Percentiles rank a stretch among this genome's conserved stretches.
Evolutionary conservation across 2,797 vertebrate species (phyloP).

Genomic region (Chaetophractus vellerosus): DNA sequence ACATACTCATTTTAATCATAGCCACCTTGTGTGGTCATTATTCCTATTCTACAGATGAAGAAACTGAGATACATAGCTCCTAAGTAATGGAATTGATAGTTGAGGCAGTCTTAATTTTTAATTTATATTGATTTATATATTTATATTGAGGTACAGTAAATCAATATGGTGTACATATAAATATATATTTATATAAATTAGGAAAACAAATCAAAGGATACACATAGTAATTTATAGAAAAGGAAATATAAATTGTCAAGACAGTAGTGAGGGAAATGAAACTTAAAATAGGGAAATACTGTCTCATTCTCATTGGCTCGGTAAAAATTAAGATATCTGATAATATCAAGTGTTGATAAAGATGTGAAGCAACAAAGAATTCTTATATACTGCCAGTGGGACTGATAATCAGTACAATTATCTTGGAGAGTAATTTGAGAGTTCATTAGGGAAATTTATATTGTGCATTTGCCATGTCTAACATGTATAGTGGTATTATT

Average conservation of each 20-base stretch:
- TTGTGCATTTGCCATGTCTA: neutral
- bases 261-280: slow-evolving; percentile 7
- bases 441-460: slow-evolving; percentile 4
- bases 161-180: neutral
- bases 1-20: slow-evolving; percentile 3
- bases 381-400: neutral
- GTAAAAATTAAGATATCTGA: slow-evolving; percentile 52
- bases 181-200: neutral
- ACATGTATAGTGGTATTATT: neutral
- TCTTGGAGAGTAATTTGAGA: slow-evolving; percentile 45
- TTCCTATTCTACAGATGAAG: slow-evolving; percentile 23
- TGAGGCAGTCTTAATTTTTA: slow-evolving; percentile 20
- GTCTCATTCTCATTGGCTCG: slow-evolving; percentile 27
- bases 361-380: slow-evolving; percentile 22
- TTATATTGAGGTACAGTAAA: neutral
- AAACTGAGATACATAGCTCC: neutral
- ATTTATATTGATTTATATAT: slow-evolving; percentile 25
- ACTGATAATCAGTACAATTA: slow-evolving; percentile 34
- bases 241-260: slow-evolving; percentile 31
- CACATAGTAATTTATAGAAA: neutral
- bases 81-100: slow-evolving; percentile 30
- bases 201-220: slow-evolving; percentile 23
- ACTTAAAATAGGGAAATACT: neutral
- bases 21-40: neutral
- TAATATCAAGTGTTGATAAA: neutral